Evolutionary conservation across 2,888 invertebrate species (phyloP).

Genomic region (Polydrusus tereticollis): DNA sequence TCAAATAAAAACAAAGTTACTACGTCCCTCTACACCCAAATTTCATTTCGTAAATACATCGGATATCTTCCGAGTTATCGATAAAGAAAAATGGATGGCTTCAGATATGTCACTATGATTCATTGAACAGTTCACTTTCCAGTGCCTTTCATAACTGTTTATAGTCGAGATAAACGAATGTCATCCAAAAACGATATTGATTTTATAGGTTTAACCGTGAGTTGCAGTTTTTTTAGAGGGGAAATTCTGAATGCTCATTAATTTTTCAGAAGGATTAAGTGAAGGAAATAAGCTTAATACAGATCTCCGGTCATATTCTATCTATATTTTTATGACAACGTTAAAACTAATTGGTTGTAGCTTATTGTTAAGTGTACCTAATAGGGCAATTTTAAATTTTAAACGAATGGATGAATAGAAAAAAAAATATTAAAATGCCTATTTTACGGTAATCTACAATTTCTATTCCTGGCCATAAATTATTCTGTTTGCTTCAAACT

Average conservation of each 20-base stretch:
- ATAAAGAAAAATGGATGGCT: constrained; percentile 50
- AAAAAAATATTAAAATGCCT: no score
- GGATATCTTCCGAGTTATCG: constrained; percentile 33
- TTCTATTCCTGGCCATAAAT: no score
- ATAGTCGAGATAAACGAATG: constrained; percentile 52
- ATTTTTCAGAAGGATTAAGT: not conserved
- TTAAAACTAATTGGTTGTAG: no score
- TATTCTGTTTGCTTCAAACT: not conserved
- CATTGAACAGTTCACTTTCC: constrained; percentile 52
- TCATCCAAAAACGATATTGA: constrained; percentile 41
- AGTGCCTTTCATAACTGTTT: constrained; percentile 54
- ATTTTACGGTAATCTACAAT: no score
- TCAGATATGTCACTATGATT: constrained; percentile 52
- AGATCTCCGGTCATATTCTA: no score
- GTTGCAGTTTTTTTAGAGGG: not conserved
- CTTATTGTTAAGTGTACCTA: no score
- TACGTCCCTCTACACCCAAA: not conserved
- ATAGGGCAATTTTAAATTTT: no score
- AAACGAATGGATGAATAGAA: no score
- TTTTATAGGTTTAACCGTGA: constrained; percentile 32
- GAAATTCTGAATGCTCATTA: not conserved
- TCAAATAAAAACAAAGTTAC: not conserved
- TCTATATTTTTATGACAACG: no score
- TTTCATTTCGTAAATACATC: constrained; percentile 39
- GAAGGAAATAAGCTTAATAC: no score